phyloP scores from a whole-genome alignment of 2,888 invertebrate species.

The Lasioglossum calceatum region DNA sequence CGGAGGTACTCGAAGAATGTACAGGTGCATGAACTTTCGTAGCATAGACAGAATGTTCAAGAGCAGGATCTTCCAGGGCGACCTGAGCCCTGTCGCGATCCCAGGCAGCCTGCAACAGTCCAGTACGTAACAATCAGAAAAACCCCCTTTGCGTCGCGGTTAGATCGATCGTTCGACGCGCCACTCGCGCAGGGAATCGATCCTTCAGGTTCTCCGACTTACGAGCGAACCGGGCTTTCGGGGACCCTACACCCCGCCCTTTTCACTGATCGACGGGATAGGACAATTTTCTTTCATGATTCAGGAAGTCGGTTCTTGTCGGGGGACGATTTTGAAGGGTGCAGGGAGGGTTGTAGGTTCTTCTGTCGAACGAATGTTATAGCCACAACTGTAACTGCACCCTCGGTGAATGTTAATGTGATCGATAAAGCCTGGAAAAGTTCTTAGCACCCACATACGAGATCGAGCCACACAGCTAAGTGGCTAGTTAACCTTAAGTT shows the following conservation, averaged over 20 bases:
- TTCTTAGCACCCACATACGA: not conserved
- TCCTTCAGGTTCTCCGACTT: conserved; percentile 29
- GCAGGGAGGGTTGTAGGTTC: not conserved
- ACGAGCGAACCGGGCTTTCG: not conserved
- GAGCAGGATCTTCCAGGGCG: conserved; percentile 80
- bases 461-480: not conserved
- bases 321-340: not conserved
- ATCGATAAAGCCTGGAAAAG: not conserved
- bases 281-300: not conserved
- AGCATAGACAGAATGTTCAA: conserved; percentile 79
- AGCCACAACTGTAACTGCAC: not conserved
- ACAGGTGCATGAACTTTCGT: conserved; percentile 73
- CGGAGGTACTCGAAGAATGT: conserved; percentile 64
- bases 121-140: conserved; percentile 74
- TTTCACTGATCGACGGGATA: not conserved
- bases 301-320: not conserved
- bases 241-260: not conserved
- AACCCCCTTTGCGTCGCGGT: conserved; percentile 35
- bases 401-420: not conserved
- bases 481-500: not conserved
- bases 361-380: not conserved
- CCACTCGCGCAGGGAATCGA: conserved; percentile 57
- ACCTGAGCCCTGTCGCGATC: conserved; percentile 78
- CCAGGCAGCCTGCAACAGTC: conserved; percentile 78
- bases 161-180: conserved; percentile 58